Evolutionary conservation across 2,113 vertebrate genomes (phyloP), one percentile per base, ranked within the genome.

Genomic region (Myodes glareolus): DNA sequence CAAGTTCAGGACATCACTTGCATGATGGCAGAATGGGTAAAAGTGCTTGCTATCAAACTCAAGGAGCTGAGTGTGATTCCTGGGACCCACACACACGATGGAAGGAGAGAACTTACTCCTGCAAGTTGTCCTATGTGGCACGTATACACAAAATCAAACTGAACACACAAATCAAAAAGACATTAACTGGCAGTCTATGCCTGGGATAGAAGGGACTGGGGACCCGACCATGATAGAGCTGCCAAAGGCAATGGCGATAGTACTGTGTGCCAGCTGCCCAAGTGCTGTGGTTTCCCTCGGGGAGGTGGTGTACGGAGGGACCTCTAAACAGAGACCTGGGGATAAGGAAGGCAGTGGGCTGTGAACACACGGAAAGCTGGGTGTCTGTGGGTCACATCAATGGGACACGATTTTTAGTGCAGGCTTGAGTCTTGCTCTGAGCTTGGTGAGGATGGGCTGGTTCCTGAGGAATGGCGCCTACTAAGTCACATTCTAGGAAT

Each of bases 181-280:
- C 47, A 31, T 5, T 19, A n/a, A 31, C 4, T 16, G 80, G 14
- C 55, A 16, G 78, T 5, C 0, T 17, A 61, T 29, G 9, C 82
- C 23, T 39, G 89, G 73, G 8, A 6, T n/a, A 10, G 85, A 19
- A 84, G 36, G n/a, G 2, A 1, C 42, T 42, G 61, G 55, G n/a
- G 10, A n/a, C n/a, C 39, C 29, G 9, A 25, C 27, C 11, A 11
- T 1, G 45, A 16, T 7, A 14, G 16, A 58, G 39, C 17, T 50
- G 65, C 29, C 29, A 2, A 39, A 21, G 73, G 63, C 27, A 19
- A 2, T 21, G 29, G 36, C 31, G 39, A 84, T 9, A 11, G 1
- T 0, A 3, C 0, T 3, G 42, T 21, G 36, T 27, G 36, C 3
- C 0, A 3, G 25, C 5, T 31, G 65, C 21, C 72, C 2, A 31